Base-by-base conservation (phyloP, 1,140 invertebrate species). In the Lamellibrachia luymesi region DNA sequence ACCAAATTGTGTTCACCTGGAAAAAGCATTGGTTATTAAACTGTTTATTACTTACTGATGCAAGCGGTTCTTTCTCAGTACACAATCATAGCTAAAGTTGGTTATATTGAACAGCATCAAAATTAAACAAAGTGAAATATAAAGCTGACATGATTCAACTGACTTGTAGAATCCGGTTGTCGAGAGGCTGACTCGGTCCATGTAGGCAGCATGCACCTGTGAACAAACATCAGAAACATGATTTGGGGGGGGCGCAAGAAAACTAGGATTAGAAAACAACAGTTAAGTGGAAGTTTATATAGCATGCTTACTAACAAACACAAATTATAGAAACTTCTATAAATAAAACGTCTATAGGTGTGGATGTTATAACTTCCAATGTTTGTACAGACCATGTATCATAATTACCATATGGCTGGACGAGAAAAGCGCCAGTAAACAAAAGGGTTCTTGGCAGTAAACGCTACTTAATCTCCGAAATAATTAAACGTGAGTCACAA, bases 171-270 rank as follows among this genome's bases (percentile, higher is more conserved):
- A 56, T 0, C 13, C 52, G 6, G 52, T 56, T 56, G 52, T 56
- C 0, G 98, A 98, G 13, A 99, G 97, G 95, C 97, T 98, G 4
- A 99, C 97, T 95, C 98, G 96, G 56, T 98, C 97, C 5, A 98
- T 96, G 95, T 98, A 99, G 0, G 99, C 99, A 56, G 97, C 96
- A 90, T 94, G 93, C 8, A 95, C 93, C 95, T 95, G 90, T 49
- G 38, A 38, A 80, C 64, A 80, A 80, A 80, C 64, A 80, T 91
- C 38, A 38, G n/a, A 27, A 38, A 38, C 38, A 38, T 38, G 38
- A 27, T 93, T 7, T 93, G 92, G 49, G 90, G n/a, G 92, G 25
- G 51, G 64, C n/a, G 38, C 22, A 25, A 92, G 50, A 92, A 51
- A 92, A 38, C 38, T 38, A 38, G 38, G 38, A 38, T 38, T 38